These are phyloP conservation scores for Notospermus geniculatus DNA, from an alignment of 1,140 invertebrate genomes.

Conservation along the genomic window DNA sequence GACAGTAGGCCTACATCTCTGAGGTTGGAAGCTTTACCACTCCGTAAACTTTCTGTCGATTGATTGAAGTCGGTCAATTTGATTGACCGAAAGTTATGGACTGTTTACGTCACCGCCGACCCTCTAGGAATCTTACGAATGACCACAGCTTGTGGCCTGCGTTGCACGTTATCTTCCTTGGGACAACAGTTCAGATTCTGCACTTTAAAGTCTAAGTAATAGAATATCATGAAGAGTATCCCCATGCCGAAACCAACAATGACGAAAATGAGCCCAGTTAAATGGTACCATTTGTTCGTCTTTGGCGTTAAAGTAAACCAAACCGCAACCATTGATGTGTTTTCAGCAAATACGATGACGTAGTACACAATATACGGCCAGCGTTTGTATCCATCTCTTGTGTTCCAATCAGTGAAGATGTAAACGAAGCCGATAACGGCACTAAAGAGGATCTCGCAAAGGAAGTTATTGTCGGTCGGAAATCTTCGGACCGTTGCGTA, in stretches of 20 bases:
- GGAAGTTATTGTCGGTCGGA: conserved; percentile 60
- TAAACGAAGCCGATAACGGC: conserved; percentile 70
- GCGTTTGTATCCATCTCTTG: conserved; percentile 65
- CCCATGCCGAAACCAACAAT: conserved; percentile 36
- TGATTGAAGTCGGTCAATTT: too few species aligned
- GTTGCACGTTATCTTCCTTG: too few species aligned
- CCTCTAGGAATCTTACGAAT: too few species aligned
- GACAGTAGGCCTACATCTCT: too few species aligned
- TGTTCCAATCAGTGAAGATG: conserved; percentile 72
- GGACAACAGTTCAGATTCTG: too few species aligned
- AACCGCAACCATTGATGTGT: conserved; percentile 62
- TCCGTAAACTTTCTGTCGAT: too few species aligned
- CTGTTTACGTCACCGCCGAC: too few species aligned
- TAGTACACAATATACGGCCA: conserved; percentile 65
- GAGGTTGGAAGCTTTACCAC: too few species aligned
- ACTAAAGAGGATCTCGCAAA: conserved; percentile 68
- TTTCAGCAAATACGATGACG: conserved; percentile 64
- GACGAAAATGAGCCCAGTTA: conserved; percentile 39
- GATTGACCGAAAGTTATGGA: too few species aligned
- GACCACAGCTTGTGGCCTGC: too few species aligned
- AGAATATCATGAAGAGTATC: conserved; percentile 41
- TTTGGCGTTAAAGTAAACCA: conserved; percentile 52
- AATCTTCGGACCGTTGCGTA: conserved; percentile 70
- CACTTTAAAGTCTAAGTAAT: conserved; percentile 46
- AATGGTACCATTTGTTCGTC: conserved; percentile 43